Percentiles rank a stretch among this genome's conserved stretches.
These are phyloP conservation scores for Drosophila asahinai DNA, from an alignment of 1,140 invertebrate species.

Conservation along the genomic window DNA sequence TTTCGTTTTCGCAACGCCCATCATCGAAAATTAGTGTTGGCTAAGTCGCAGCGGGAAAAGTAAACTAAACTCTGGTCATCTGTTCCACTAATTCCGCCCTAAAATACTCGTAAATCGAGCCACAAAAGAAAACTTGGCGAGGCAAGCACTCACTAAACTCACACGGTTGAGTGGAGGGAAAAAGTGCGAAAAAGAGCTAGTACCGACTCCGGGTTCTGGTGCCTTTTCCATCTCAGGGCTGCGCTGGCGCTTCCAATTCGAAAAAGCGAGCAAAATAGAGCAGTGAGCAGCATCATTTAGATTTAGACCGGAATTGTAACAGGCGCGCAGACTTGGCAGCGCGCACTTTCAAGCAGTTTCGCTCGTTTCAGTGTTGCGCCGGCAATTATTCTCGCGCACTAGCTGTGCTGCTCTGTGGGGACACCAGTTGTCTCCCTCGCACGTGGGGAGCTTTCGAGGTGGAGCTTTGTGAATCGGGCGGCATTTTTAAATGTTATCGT, in stretches of 20 bases:
- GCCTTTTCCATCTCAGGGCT: constrained; percentile 19
- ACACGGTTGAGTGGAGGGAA: constrained; percentile 9
- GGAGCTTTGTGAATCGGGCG: constrained; percentile 30
- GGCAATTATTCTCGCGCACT: constrained; percentile 17
- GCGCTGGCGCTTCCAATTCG: constrained; percentile 58
- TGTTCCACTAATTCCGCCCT: too few relatives aligned
- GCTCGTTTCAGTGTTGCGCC: constrained; percentile 12
- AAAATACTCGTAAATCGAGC: too few relatives aligned
- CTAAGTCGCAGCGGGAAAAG: background rate
- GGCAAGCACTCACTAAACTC: constrained; percentile 3
- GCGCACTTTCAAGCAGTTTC: constrained; percentile 11
- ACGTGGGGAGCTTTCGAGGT: constrained; percentile 6
- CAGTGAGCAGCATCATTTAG: constrained; percentile 84
- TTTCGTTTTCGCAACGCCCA: constrained; percentile 15
- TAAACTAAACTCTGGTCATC: background rate
- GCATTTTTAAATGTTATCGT: background rate
- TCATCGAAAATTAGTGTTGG: constrained; percentile 39
- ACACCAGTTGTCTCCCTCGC: constrained; percentile 27
- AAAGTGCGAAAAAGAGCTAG: constrained; percentile 10
- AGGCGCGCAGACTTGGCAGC: constrained; percentile 57
- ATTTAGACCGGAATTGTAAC: constrained; percentile 85
- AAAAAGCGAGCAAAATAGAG: constrained; percentile 77
- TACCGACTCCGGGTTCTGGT: constrained; percentile 31
- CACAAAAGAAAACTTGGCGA: background rate
- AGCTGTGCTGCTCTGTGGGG: constrained; percentile 2